Conservation (phyloP, 2,797 vertebrate species). For the Dallia pectoralis region DNA sequence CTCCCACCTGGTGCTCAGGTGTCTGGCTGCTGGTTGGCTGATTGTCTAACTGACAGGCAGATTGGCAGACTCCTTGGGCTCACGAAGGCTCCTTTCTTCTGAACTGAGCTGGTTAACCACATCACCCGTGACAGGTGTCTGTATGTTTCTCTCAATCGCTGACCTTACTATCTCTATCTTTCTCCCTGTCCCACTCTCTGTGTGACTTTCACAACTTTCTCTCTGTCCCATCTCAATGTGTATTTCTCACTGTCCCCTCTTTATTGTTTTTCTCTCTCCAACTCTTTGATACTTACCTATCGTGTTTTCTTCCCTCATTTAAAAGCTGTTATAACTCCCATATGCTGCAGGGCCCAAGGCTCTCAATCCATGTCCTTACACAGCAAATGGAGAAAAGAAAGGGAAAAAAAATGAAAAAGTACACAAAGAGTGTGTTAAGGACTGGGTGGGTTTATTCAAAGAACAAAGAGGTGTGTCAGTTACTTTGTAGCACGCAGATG, state of each 20-base stretch:
- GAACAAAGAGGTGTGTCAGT: constrained; percentile 20
- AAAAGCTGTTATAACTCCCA: constrained; percentile 35
- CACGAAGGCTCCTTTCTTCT: constrained; percentile 50
- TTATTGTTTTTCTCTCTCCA: neutral
- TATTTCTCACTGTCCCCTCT: too few relatives aligned
- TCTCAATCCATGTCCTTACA: constrained; percentile 45
- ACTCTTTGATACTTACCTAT: neutral
- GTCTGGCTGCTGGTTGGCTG: constrained; percentile 2
- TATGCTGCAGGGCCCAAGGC: constrained; percentile 44
- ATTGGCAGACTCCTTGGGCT: constrained; percentile 36
- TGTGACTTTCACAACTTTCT: neutral
- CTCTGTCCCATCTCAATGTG: neutral
- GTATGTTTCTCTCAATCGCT: neutral
- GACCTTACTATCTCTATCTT: too few relatives aligned
- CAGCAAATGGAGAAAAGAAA: constrained; percentile 31
- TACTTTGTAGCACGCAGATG: constrained; percentile 59
- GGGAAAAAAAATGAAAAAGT: constrained; percentile 10
- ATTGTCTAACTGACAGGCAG: neutral
- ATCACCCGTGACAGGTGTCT: constrained; percentile 54
- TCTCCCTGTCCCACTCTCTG: too few relatives aligned
- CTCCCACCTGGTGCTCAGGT: neutral
- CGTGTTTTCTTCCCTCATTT: constrained; percentile 28
- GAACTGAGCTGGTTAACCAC: constrained; percentile 51
- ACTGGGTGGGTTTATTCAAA: constrained; percentile 15
- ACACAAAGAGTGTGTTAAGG: constrained; percentile 4